A percentile compares a stretch with the other conserved stretches of the same genome.
Conservation (phyloP, 2,888 invertebrate species). For the Lasioglossum villosulum region DNA sequence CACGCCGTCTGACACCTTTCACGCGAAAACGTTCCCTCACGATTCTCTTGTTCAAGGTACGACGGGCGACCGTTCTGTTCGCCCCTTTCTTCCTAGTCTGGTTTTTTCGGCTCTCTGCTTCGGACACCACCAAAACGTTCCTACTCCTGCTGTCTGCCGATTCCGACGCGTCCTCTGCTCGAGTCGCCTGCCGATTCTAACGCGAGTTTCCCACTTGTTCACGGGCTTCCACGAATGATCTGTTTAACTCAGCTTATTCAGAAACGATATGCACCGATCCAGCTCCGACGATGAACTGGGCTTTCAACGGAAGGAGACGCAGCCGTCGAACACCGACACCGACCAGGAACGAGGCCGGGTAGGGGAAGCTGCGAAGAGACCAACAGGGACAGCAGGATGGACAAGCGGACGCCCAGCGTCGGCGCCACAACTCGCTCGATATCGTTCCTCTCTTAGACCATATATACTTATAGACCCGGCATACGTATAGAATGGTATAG, state of each 20-base stretch:
- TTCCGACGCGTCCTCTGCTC: neutral
- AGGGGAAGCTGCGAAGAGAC: slow-evolving; percentile 34
- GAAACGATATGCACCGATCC: slow-evolving; percentile 61
- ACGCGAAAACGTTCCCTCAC: slow-evolving; percentile 31
- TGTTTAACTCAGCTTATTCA: neutral
- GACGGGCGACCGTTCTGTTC: slow-evolving; percentile 49
- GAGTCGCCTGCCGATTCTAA: neutral
- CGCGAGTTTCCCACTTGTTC: neutral
- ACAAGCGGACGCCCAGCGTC: slow-evolving; percentile 68
- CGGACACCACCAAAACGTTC: neutral
- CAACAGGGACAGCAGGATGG: slow-evolving; percentile 25
- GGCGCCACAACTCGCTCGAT: slow-evolving; percentile 79
- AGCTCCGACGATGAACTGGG: slow-evolving; percentile 76
- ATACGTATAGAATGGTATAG: no score
- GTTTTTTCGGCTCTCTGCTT: neutral
- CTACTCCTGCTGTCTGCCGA: neutral
- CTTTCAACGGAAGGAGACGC: slow-evolving; percentile 50
- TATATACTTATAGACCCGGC: no score
- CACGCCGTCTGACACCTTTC: slow-evolving; percentile 35
- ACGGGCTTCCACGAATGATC: neutral
- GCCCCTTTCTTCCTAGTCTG: slow-evolving; percentile 26
- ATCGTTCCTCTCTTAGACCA: slow-evolving; percentile 50
- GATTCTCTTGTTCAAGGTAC: slow-evolving; percentile 27
- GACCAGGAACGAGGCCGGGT: slow-evolving; percentile 25
- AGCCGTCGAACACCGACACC: slow-evolving; percentile 28